Conservation (phyloP, 2,113 vertebrate species). For the Hemichromis elongatus region DNA sequence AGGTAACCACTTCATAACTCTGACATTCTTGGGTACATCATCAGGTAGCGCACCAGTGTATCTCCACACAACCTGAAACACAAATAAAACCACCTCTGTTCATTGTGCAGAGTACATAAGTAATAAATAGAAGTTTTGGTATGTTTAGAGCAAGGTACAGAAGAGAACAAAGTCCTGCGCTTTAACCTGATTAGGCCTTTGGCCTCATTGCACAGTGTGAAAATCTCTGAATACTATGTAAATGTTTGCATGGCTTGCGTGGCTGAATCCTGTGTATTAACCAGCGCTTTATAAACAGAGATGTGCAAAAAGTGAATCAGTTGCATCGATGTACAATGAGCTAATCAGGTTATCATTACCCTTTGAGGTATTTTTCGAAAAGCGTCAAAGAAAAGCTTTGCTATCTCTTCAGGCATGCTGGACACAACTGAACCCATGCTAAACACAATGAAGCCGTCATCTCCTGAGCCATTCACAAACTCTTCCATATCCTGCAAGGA, state of each 20-base stretch:
- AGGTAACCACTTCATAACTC: constrained; percentile 90
- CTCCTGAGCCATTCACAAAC: constrained; percentile 87
- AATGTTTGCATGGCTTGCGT: background rate
- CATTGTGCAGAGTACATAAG: background rate
- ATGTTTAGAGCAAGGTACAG: background rate
- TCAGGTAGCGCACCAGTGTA: constrained; percentile 77
- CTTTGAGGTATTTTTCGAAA: constrained; percentile 87
- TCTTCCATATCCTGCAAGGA: constrained; percentile 83
- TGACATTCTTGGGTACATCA: constrained; percentile 80
- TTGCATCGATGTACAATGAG: background rate
- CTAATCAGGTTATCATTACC: constrained; percentile 59
- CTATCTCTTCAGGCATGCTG: constrained; percentile 78
- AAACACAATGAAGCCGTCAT: constrained; percentile 89
- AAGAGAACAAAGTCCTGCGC: background rate
- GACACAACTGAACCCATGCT: constrained; percentile 92
- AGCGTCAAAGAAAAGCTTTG: constrained; percentile 80
- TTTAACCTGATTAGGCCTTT: background rate
- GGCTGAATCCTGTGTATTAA: background rate
- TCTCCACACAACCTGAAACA: constrained; percentile 87
- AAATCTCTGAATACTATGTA: background rate
- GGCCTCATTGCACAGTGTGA: background rate
- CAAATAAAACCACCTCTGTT: background rate
- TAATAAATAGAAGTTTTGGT: background rate
- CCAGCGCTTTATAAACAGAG: background rate
- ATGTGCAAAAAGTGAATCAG: background rate